Base-by-base conservation (phyloP, 1,140 invertebrate genomes). In the Myzus persicae region DNA sequence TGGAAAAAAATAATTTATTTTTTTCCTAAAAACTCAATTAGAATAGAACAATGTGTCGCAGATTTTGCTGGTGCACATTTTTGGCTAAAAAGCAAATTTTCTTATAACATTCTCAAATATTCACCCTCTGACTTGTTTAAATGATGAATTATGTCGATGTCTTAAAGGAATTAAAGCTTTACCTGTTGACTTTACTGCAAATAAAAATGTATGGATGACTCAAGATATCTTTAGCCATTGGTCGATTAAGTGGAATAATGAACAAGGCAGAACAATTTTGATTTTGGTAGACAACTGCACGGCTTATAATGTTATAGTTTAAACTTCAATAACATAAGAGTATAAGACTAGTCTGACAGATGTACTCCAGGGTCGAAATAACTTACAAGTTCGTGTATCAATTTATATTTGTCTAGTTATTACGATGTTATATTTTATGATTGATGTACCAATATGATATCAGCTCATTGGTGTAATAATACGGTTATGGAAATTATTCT, bases 81-180 rank as follows among this genome's bases (percentile, higher is more conserved):
- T 54, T 48, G 51, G 51, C 24, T 54, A 54, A 8, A 54, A 54
- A 54, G 26, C 26, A 24, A 54, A 54, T 54, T 5, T 6, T 4
- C 24, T 54, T 54, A 22, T 8, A 5, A 8, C 51, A 54, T 54
- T 1, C 1, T 7, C 51, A 6, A 54, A 54, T 54, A 8, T 51
- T 51, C 22, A 51, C 48, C 20, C 22, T 22, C 48, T 24, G 48
- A 24, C 24, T 20, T 51, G 48, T 51, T 51, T 51, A 51, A n/a
- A n/a, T n/a, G n/a, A n/a, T n/a, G n/a, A n/a, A n/a, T n/a, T n/a
- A 51, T 48, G 18, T 20, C 2, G 46, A 14, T 48, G 88, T 46
- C 54, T 90, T 26, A 90, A 90, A 59, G 88, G 88, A 48, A 31
- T 90, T 90, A 90, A 90, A 59, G 22, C 46, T 38, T 90, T 90